phyloP scores from a whole-genome alignment of 1,140 invertebrate genomes.

The Ips nitidus region DNA sequence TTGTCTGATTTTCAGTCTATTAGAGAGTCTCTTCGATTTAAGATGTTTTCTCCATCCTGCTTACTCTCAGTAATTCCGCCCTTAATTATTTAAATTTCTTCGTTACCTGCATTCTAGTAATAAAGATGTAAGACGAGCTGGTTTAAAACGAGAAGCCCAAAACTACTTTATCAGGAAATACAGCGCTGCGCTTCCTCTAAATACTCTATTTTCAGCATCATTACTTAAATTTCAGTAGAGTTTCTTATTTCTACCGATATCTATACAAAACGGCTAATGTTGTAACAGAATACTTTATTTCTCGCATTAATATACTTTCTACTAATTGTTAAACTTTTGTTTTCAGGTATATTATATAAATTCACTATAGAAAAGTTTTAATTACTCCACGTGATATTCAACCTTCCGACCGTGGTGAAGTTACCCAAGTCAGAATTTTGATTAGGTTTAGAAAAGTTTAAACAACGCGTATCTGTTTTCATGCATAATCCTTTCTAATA shows the following conservation, averaged over 20 bases:
- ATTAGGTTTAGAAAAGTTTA: too few species aligned
- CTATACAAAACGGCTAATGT: too few species aligned
- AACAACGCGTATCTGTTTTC: too few species aligned
- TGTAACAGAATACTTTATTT: too few species aligned
- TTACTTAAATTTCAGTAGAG: not conserved
- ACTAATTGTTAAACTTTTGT: too few species aligned
- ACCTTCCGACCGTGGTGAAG: too few species aligned
- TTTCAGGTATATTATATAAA: too few species aligned
- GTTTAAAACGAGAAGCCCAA: slow-evolving; percentile 9
- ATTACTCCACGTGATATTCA: too few species aligned
- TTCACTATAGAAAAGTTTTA: too few species aligned
- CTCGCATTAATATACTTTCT: too few species aligned
- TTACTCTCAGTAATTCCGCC: not conserved
- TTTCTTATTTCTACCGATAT: not conserved
- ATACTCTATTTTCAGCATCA: slow-evolving; percentile 5
- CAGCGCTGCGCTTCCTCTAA: not conserved
- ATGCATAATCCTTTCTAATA: too few species aligned
- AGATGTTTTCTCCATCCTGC: not conserved
- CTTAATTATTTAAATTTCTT: slow-evolving; percentile 11
- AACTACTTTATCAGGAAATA: not conserved
- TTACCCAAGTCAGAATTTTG: too few species aligned
- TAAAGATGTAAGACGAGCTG: slow-evolving; percentile 1
- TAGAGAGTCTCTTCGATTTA: not conserved
- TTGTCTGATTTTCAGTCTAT: not conserved
- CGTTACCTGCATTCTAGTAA: slow-evolving; percentile 4